A percentile compares a stretch with the other conserved stretches of the same genome.
Evolutionary conservation across 2,113 vertebrate genomes (phyloP).

Genomic region (Orientallactaga bullata): DNA sequence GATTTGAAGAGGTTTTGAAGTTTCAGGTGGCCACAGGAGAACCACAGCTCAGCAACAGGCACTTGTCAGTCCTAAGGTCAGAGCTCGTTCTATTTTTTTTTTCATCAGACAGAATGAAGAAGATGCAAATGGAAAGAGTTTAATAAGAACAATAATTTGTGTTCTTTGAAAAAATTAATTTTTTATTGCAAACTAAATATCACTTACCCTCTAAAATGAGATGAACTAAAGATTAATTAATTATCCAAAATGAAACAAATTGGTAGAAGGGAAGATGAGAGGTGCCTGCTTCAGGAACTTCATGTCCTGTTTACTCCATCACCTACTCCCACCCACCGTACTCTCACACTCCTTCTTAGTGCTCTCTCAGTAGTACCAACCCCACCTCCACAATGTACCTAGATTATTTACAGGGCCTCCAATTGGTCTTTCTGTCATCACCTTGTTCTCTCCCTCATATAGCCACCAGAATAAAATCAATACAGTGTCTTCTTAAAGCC

Average conservation of each 20-base stretch:
- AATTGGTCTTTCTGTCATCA: background rate
- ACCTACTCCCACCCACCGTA: background rate
- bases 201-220: conserved; percentile 19
- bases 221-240: background rate
- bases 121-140: background rate
- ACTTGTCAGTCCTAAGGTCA: background rate
- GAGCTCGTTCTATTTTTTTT: background rate
- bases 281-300: background rate
- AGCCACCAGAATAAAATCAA: background rate
- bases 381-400: too few relatives aligned
- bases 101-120: background rate
- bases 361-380: too few relatives aligned
- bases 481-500: background rate
- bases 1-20: background rate
- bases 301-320: background rate
- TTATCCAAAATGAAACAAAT: background rate
- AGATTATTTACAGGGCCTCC: background rate
- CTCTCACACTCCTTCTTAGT: background rate
- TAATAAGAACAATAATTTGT: background rate
- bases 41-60: background rate
- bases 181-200: background rate
- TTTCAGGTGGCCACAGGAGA: background rate
- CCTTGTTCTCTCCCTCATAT: background rate
- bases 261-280: background rate
- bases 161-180: conserved; percentile 12